phyloP scores from a whole-genome alignment of 2,113 vertebrate species.

The Genyomyrus donnyi region DNA sequence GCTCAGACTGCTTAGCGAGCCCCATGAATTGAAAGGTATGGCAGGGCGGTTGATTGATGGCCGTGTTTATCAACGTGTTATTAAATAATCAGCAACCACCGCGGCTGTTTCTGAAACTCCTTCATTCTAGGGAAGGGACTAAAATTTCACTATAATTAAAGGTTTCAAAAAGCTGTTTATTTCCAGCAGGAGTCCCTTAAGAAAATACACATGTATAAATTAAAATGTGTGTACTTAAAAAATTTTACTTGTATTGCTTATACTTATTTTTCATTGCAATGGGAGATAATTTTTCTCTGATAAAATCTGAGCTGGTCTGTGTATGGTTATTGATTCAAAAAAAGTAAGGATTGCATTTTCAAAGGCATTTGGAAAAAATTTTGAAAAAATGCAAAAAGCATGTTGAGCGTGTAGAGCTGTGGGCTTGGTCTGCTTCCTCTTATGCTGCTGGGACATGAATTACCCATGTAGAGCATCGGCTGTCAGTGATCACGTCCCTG shows the following conservation, averaged over 20 bases:
- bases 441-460: background rate
- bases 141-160: slow-evolving; percentile 58
- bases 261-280: background rate
- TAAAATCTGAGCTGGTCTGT: background rate
- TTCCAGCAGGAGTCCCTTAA: slow-evolving; percentile 47
- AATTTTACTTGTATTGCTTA: background rate
- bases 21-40: slow-evolving; percentile 55
- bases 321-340: background rate
- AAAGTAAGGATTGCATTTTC: background rate
- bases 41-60: slow-evolving; percentile 60
- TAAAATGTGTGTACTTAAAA: slow-evolving; percentile 37
- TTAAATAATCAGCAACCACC: slow-evolving; percentile 64
- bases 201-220: slow-evolving; percentile 39
- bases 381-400: background rate
- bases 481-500: background rate
- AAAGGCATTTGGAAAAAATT: background rate
- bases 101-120: slow-evolving; percentile 51
- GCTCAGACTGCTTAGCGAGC: slow-evolving; percentile 51
- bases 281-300: background rate
- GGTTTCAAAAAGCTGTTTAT: slow-evolving; percentile 52
- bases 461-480: background rate
- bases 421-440: background rate
- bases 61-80: slow-evolving; percentile 64
- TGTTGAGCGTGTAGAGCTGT: slow-evolving; percentile 17
- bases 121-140: slow-evolving; percentile 56